Evolutionary conservation across 2,888 invertebrate species (phyloP), one percentile per base, ranked within the genome.

Genomic region (Rhamnusium bicolor): DNA sequence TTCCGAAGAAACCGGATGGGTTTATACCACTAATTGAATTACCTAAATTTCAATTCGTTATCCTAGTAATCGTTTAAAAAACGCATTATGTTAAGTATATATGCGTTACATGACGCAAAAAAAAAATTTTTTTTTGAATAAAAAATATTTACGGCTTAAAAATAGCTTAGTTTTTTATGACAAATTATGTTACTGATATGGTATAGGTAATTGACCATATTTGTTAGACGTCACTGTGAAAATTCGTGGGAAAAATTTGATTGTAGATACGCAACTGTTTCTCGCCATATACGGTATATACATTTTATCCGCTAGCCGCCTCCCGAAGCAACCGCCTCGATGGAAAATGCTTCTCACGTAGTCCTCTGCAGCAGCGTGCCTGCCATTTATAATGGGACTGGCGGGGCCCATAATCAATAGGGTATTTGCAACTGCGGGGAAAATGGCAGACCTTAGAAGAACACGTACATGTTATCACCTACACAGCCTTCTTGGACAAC

Each of bases 321-420:
- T 83, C 82, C 83, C 84, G 82, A 81, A 80, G 82, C 81, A 81
- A 58, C 63, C 53, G 63, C 69, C 61, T 66, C 58, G 66, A 24
- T 68, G 87, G 86, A 85, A 87, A 87, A 89, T 89, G 89, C 89
- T 85, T 87, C 90, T 90, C 78, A 78, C 78, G 78, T 78, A 89
- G 86, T 79, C 86, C 86, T 88, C 88, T 88, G 88, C 88, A 88
- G 85, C 87, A 87, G 87, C 80, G 78, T 77, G 78, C 80, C 74
- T 80, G 83, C 83, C 78, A 79, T 78, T 89, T 89, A 88, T 90
- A 90, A 90, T 90, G 89, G 88, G 87, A 84, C 85, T 84, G 83
- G 83, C 85, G 85, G 85, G 81, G 84, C 80, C 81, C 86, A 88
- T 89, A 90, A 90, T 90, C 90, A 89, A 90, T 90, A 90, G 89